Evolutionary conservation across 2,113 vertebrate genomes (phyloP).

Genomic region (Silurus glanis): DNA sequence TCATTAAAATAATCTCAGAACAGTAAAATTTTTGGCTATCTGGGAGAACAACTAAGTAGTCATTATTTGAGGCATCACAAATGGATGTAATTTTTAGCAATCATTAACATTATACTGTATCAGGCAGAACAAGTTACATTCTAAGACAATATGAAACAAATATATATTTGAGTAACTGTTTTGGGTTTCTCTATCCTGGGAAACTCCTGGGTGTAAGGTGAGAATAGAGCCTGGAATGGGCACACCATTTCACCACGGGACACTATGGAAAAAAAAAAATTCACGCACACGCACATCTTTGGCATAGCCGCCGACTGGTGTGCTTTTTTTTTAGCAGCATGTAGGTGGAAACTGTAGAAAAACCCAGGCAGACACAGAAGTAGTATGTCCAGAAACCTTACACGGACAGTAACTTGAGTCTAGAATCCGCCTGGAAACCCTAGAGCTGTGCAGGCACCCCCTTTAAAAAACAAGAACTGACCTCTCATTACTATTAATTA

Average conservation of each 20-base stretch:
- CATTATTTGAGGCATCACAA: background rate
- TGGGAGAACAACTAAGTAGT: background rate
- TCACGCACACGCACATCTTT: background rate
- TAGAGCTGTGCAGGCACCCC: no score
- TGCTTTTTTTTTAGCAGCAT: background rate
- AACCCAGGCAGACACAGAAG: background rate
- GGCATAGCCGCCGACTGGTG: background rate
- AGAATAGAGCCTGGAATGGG: background rate
- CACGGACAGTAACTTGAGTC: background rate
- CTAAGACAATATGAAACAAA: background rate
- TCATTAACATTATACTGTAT: background rate
- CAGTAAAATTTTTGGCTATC: background rate
- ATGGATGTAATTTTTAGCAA: background rate
- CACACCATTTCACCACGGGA: background rate
- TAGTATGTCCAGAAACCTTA: background rate
- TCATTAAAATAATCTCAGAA: constrained; percentile 10
- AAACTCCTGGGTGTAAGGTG: background rate
- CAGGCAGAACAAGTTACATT: background rate
- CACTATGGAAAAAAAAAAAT: background rate
- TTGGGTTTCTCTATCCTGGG: background rate
- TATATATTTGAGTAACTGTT: background rate
- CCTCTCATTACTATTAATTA: background rate
- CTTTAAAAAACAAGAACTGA: background rate
- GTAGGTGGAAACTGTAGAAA: background rate
- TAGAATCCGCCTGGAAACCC: no score